Percentiles rank a stretch among this genome's conserved stretches.
These are phyloP conservation scores for Rhinoraja longicauda DNA, from an alignment of 2,797 vertebrate species.

Conservation along the genomic window DNA sequence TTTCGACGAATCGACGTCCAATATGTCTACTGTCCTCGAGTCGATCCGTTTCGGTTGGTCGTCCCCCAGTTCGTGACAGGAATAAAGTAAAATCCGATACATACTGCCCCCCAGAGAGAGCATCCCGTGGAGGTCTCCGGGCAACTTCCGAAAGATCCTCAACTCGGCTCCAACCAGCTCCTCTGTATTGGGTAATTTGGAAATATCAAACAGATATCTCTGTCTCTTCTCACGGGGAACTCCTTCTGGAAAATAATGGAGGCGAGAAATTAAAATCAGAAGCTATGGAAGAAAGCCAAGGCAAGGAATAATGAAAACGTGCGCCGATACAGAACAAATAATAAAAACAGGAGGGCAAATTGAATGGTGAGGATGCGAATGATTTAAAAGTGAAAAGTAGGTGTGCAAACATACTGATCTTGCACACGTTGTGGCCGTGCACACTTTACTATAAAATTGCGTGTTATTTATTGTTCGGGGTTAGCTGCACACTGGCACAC, in stretches of 20 bases:
- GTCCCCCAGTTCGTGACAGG: constrained; percentile 47
- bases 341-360: neutral
- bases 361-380: neutral
- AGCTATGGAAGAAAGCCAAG: neutral
- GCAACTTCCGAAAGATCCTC: constrained; percentile 57
- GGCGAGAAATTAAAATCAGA: neutral
- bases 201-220: constrained; percentile 70
- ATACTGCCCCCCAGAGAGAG: constrained; percentile 52
- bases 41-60: constrained; percentile 53
- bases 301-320: too few relatives aligned
- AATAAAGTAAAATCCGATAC: constrained; percentile 58
- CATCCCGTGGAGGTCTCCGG: constrained; percentile 46
- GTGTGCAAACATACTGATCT: neutral
- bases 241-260: constrained; percentile 50
- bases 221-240: constrained; percentile 47
- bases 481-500: too few relatives aligned
- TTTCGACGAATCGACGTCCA: constrained; percentile 46
- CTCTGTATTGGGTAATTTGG: constrained; percentile 58
- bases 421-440: neutral
- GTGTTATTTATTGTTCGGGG: too few relatives aligned
- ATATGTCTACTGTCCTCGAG: constrained; percentile 56
- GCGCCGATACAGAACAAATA: neutral
- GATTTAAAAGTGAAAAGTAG: neutral
- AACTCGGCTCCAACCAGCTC: constrained; percentile 67
- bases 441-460: too few relatives aligned